phyloP scores from a whole-genome alignment of 2,888 invertebrate genomes.

The Dascillus cervinus region DNA sequence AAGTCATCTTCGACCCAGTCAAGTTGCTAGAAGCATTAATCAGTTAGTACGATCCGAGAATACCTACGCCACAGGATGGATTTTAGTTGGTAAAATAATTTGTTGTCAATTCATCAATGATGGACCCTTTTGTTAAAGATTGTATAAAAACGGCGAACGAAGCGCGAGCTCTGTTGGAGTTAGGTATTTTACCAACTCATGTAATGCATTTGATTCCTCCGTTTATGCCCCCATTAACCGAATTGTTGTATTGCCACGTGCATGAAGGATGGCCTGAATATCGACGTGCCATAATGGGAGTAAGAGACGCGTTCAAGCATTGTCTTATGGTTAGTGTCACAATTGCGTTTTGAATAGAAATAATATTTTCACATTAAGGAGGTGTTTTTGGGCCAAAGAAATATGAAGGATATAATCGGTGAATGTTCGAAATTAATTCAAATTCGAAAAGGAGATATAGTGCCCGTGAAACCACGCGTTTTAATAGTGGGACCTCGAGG shows the following conservation, averaged over 20 bases:
- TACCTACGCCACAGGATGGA: constrained; percentile 35
- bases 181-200: constrained; percentile 47
- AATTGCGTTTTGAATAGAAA: not conserved
- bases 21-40: constrained; percentile 16
- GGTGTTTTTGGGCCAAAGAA: constrained; percentile 33
- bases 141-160: constrained; percentile 43
- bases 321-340: constrained; percentile 29
- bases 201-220: constrained; percentile 44
- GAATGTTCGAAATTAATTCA: constrained; percentile 36
- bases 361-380: constrained; percentile 26
- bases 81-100: constrained; percentile 32
- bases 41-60: constrained; percentile 33
- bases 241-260: constrained; percentile 36
- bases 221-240: constrained; percentile 30
- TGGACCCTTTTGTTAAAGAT: constrained; percentile 30
- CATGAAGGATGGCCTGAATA: constrained; percentile 33
- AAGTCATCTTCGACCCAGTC: no score
- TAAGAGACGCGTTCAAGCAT: constrained; percentile 37
- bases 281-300: constrained; percentile 31
- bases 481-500: constrained; percentile 54
- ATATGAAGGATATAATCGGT: constrained; percentile 35
- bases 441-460: constrained; percentile 35
- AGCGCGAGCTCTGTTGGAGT: constrained; percentile 40
- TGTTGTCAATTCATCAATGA: not conserved
- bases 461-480: constrained; percentile 52